Conservation (phyloP, 2,888 invertebrate genomes). For the Oasisia sp. region DNA sequence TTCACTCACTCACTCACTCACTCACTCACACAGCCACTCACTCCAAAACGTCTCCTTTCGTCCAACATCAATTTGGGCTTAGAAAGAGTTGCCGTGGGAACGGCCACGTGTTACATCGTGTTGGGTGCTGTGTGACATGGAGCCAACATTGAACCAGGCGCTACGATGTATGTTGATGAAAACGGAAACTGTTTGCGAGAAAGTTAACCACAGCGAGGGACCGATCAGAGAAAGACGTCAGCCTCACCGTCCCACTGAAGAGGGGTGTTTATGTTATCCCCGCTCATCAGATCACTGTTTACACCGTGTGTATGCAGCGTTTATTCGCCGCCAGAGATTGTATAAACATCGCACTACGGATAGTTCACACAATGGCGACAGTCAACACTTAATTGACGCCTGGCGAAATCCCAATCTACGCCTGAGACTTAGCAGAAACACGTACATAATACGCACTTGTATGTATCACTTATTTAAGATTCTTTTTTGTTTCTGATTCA, state of each 20-base stretch:
- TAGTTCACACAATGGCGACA: background rate
- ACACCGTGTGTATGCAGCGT: background rate
- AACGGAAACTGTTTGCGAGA: background rate
- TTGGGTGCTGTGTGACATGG: background rate
- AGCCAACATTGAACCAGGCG: background rate
- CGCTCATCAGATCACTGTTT: background rate
- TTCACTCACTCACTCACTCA: background rate
- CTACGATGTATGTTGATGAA: background rate
- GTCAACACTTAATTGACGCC: background rate
- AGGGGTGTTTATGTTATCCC: background rate
- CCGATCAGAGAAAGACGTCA: background rate
- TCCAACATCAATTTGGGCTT: background rate
- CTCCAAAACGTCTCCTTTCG: background rate
- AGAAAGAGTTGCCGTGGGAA: background rate
- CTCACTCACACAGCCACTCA: background rate
- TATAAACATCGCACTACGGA: background rate
- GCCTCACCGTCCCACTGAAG: background rate
- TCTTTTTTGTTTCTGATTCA: background rate
- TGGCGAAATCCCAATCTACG: background rate
- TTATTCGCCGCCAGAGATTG: constrained; percentile 3
- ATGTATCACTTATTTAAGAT: background rate
- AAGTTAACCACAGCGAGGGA: background rate
- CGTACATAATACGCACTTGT: background rate
- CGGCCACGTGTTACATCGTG: background rate
- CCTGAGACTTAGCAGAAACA: background rate